Conservation (phyloP, 2,888 invertebrate genomes). For the Hypercompe scribonia region DNA sequence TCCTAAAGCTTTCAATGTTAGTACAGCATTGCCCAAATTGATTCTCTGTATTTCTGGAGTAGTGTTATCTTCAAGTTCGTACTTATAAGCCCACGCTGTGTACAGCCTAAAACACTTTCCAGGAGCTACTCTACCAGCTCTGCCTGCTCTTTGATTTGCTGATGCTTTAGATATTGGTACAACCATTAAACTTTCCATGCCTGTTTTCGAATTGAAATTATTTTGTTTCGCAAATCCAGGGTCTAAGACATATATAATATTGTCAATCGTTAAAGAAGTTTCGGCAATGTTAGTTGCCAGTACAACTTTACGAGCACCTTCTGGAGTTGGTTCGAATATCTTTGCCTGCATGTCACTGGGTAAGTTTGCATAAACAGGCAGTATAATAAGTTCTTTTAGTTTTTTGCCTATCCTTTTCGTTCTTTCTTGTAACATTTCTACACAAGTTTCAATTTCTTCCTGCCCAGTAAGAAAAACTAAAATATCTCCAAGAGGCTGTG, state of each 20-base stretch:
- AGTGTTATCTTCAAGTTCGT: slow-evolving; percentile 99
- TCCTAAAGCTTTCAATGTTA: slow-evolving; percentile 98
- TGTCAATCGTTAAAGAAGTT: slow-evolving; percentile 99
- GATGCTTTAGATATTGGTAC: slow-evolving; percentile 99
- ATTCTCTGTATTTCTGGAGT: slow-evolving; percentile 99
- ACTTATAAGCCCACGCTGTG: slow-evolving; percentile 99
- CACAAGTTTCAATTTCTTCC: slow-evolving; percentile 96
- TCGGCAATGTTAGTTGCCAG: slow-evolving; percentile 99
- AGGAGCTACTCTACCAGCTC: slow-evolving; percentile 98
- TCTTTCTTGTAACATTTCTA: slow-evolving; percentile 95
- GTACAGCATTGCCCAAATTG: slow-evolving; percentile 98
- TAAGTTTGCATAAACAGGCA: slow-evolving; percentile 99
- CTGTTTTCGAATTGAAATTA: slow-evolving; percentile 98
- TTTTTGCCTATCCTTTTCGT: slow-evolving; percentile 96
- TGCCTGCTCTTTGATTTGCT: slow-evolving; percentile 98
- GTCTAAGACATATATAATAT: slow-evolving; percentile 99
- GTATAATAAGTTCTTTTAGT: slow-evolving; percentile 95
- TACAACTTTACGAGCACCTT: slow-evolving; percentile 98
- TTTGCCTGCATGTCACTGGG: slow-evolving; percentile 99
- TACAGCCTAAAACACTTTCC: slow-evolving; percentile 99
- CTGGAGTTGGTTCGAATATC: slow-evolving; percentile 99
- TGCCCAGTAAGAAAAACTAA: slow-evolving; percentile 98
- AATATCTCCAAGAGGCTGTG: slow-evolving; percentile 98
- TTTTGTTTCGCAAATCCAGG: slow-evolving; percentile 99
- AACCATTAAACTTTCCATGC: slow-evolving; percentile 99